Base-by-base conservation (phyloP, 1,140 invertebrate genomes). In the Pachyrhynchus sulphureomaculatus region DNA sequence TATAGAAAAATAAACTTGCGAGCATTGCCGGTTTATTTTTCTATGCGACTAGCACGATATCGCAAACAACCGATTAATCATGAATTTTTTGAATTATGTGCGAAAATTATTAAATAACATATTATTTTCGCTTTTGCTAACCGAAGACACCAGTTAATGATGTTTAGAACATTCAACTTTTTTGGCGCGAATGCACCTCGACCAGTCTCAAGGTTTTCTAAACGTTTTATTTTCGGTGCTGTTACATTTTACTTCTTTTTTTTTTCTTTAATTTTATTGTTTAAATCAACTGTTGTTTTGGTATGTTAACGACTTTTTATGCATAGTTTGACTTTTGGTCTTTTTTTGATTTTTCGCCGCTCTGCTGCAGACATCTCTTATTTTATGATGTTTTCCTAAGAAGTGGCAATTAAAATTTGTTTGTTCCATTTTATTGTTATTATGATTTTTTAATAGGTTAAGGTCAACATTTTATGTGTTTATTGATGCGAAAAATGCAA, bases 291-390 rank as follows among this genome's bases (percentile, higher is more conserved):
- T 58, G 48, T 48, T 45, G 44, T 45, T n/a, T 45, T 33, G 45
- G 55, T 48, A 58, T 58, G 55, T 58, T 58, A 58, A 58, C 55
- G 55, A 58, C 26, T 58, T 48, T 58, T 54, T 54, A 42, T 54
- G 52, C 52, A 41, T 54, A 54, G 52, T 54, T 51, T 54, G 52
- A 36, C 52, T 54, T 54, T 41, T 42, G 36, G 13, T 42, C 13
- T 23, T 42, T 54, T 54, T 54, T 42, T 54, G 52, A 54, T 54
- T 54, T 54, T 54, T 54, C 36, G 39, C 52, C 52, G 48, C 48
- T 32, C 48, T 21, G 24, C 23, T 24, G 48, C 37, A 37, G 32
- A 52, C 32, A 20, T 37, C 34, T 37, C 48, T 36, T 52, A 33
- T 32, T 52, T 52, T 52, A 52, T 52, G 48, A 52, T 52, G 48